Evolutionary conservation across 2,113 vertebrate genomes (phyloP), one percentile per base, ranked within the genome.

Genomic region (Thalassarche chlororhynchos): DNA sequence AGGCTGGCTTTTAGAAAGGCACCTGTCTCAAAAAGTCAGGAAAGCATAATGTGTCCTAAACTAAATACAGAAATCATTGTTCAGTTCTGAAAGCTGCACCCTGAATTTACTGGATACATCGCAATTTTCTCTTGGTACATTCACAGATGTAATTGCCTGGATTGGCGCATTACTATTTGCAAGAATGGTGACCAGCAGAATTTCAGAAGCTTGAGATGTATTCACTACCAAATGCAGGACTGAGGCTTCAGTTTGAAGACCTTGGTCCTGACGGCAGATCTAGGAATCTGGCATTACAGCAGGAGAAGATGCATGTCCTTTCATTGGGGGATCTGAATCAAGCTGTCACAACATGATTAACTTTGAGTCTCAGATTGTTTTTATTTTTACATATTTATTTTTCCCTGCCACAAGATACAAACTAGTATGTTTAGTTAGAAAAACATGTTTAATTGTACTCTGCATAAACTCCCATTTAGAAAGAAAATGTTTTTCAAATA

Each of bases 401-500:
- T 97, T 90, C 93, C 85, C 86, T 95, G 71, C 92, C 95, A 96
- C 96, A 97, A 95, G 94, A 96, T 95, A 94, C 71, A 95, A 95
- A 96, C 89, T 93, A 90, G 85, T 81, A 93, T 94, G 77, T 96
- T 96, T 97, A 96, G 97, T 97, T 96, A 94, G 77, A 97, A 97
- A 96, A 98, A 97, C 95, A 96, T 97, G 93, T 96, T 96, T 97
- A 97, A 97, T 92, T 95, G 92, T 96, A 89, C 57, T 95, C 76
- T 89, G 74, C 84, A 93, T 89, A 91, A 95, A 95, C 90, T 96
- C 69, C 70, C 77, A 96, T 96, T 97, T 96, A 96, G 94, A 98
- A 96, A 95, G 96, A 96, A 97, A 96, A 97, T 91, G 93, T 97
- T 97, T 97, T 97, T 97, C 92, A 93, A 96, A 96, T 96, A 95